Base-by-base conservation (phyloP, 2,797 vertebrate genomes). In the Iguana delicatissima region DNA sequence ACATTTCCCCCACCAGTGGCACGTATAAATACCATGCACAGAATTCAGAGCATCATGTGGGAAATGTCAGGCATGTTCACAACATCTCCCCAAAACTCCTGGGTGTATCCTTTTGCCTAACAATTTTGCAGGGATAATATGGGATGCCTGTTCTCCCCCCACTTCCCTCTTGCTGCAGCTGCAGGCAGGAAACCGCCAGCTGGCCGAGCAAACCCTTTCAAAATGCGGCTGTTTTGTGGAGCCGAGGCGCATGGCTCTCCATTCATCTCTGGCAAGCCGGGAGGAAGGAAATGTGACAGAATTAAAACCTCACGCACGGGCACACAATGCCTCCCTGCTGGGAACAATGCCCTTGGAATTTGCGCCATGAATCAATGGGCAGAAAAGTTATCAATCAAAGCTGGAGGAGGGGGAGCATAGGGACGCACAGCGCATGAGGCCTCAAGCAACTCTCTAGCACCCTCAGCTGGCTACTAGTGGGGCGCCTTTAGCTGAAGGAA, bases 191-290 rank as follows among this genome's bases (percentile, higher is more conserved):
- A 81, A 32, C 14, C 0, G 26, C 86, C 20, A 16, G 26, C 5
- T 16, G 16, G 24, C 35, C 57, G 22, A 20, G 20, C 20, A 57
- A 67, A 32, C 18, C 42, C 1, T 0, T 64, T n/a, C 10, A 1
- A 67, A 32, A 50, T 4, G n/a, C 2, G 50, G 67, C 67, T 22
- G 9, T 13, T 38, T 32, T 22, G 59, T 18, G 84, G 14, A 57
- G 38, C 6, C 9, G 7, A 13, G 4, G 18, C 14, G 38, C 22
- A 62, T 62, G 59, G 59, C 14, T 7, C 5, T 50, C 50, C 80
- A 89, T 89, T 74, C 87, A 74, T 74, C 87, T 73, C 52, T 7
- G 16, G 80, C 87, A 46, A 18, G 18, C 8, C 59, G 22, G 24
- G 64, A 81, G 79, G 87, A 88, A 82, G 64, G 87, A 73, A 57